Evolutionary conservation across 53 echinoderm and acorn worm genomes (phyloP), one percentile per base, ranked within the genome.

Genomic region (Patiria pectinifera): DNA sequence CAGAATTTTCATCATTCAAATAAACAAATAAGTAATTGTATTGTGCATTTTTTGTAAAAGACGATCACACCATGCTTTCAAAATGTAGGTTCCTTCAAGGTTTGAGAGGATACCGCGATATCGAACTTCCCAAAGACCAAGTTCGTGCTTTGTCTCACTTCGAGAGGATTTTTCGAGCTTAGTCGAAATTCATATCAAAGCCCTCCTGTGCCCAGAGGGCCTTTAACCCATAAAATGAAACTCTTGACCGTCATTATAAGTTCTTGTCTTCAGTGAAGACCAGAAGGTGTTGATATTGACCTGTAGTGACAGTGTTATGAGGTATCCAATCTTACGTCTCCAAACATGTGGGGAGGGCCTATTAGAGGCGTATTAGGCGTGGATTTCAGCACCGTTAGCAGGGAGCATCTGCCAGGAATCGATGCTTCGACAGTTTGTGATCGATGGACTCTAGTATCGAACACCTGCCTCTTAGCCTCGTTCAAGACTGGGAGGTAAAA

Each of bases 401-500:
- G 62, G 44, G 66, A 62, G 81, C 90, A 90, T 90, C 90, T 90
- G 90, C 81, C 48, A 9, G 14, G 14, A 63, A 90, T 90, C 90
- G 69, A 90, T 81, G 46, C 90, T 63, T 62, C 63, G 43, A 81
- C 90, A 70, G 80, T 3, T 23, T 47, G 48, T 47, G 70, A 80
- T 90, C 90, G 81, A 90, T 90, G 80, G 69, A 69, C 90, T 90
- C 62, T 61, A 81, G 45, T 59, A 25, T 18, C 23, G 13, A 24
- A 19, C 90, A 90, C 81, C 90, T 90, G 90, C 90, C 90, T 62
- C 90, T 90, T 90, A 35, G 62, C 46, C 69, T 59, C 61, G 59
- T 90, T 90, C 24, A 90, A 84, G 48, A 63, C 84, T 13, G 66
- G 2, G 48, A 16, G 59, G 63, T 0, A 66, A 84, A 84, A 26